Evolutionary conservation across 2,113 vertebrate genomes (phyloP), one percentile per base, ranked within the genome.

Genomic region (Apodemus sylvaticus): DNA sequence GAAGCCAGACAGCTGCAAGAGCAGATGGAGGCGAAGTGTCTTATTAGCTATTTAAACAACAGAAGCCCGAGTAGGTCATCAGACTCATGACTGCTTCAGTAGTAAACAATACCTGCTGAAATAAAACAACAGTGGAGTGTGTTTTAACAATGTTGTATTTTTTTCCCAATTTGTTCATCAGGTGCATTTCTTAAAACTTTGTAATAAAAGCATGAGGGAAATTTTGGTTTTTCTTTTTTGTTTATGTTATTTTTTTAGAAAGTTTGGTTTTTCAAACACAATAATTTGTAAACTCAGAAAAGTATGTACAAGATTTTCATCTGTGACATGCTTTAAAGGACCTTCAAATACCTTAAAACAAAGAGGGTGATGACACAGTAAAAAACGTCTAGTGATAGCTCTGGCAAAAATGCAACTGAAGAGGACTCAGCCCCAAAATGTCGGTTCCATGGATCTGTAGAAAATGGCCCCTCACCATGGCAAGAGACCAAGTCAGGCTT

Each of bases 251-350:
- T n/a, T n/a, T n/a, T n/a, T n/a, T n/a, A n/a, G n/a, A n/a, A n/a
- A n/a, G n/a, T n/a, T n/a, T n/a, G n/a, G n/a, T n/a, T 26, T 68
- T 68, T 55, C 62, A n/a, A 20, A 1, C 29, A 76, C 42, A 66
- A 29, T 53, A 76, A 42, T 71, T 91, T 86, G 66, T 83, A 95
- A 89, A 96, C 14, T 86, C 20, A 31, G 66, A 82, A 89, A 78
- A 95, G 70, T 39, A 51, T 29, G 29, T 7, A 29, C 24, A 87
- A 20, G 26, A 58, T 90, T 86, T 96, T 78, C 48, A 70, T 12
- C 81, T 34, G 53, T 3, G 73, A 39, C 81, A 77, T 55, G 14
- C 17, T 24, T 86, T 93, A 4, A 73, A 86, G 55, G 55, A 34
- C 22, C 70, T 36, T 48, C 3, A 1, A 71, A 94, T 79, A 24